Evolutionary conservation across 2,888 invertebrate genomes (phyloP).

Genomic region (Bugula neritina): DNA sequence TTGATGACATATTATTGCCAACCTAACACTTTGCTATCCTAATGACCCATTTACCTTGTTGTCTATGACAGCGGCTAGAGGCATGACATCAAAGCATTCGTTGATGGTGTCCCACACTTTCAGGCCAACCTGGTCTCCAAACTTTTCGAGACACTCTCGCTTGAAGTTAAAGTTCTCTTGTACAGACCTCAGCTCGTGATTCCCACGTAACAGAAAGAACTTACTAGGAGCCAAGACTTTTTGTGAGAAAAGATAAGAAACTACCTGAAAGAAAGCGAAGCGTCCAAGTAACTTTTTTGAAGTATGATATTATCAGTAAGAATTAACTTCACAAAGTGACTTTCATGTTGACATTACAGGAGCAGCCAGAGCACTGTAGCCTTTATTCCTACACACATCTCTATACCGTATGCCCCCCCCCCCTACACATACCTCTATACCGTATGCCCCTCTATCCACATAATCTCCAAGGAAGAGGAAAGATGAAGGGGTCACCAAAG

Average conservation of each 20-base stretch:
- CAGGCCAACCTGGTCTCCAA: conserved; percentile 62
- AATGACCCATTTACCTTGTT: conserved; percentile 64
- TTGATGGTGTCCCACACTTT: conserved; percentile 68
- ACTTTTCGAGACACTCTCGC: conserved; percentile 66
- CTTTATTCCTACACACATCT: conserved; percentile 55
- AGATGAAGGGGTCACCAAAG: conserved; percentile 62
- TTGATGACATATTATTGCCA: too few species aligned
- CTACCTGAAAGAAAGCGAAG: conserved; percentile 57
- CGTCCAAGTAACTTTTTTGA: too few species aligned
- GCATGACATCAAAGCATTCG: conserved; percentile 66
- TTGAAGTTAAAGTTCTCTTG: conserved; percentile 70
- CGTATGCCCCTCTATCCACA: conserved; percentile 67
- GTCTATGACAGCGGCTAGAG: conserved; percentile 69
- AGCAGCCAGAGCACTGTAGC: too few species aligned
- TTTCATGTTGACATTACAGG: too few species aligned
- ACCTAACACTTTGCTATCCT: too few species aligned
- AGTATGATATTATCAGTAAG: too few species aligned
- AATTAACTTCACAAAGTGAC: too few species aligned
- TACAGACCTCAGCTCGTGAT: conserved; percentile 70
- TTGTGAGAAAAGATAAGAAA: conserved; percentile 66
- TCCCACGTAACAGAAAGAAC: conserved; percentile 65
- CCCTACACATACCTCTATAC: conserved; percentile 59
- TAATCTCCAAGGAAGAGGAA: conserved; percentile 71
- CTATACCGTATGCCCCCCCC: conserved; percentile 63
- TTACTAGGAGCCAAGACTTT: conserved; percentile 65